Conservation (phyloP, 2,113 vertebrate species). For the Ptyas mucosa region DNA sequence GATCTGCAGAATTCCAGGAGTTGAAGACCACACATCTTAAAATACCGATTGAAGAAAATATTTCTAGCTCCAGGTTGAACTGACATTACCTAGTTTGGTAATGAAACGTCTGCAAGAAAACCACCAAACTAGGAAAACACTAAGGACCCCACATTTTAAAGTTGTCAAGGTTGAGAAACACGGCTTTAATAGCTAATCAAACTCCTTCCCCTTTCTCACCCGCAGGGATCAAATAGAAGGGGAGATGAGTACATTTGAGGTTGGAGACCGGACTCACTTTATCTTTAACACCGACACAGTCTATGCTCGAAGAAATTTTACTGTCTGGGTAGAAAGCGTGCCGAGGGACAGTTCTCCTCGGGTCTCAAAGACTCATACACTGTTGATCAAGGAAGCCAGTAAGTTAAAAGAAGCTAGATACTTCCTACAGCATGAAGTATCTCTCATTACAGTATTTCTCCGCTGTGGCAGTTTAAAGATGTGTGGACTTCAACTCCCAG, state of each 20-base stretch:
- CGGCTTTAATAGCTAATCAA: neutral
- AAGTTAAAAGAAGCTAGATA: conserved; percentile 25
- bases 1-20: neutral
- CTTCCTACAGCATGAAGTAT: neutral
- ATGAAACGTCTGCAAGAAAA: neutral
- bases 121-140: no score
- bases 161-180: no score
- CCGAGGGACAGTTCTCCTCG: accelerated
- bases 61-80: neutral
- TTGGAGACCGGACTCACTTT: neutral
- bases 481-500: neutral
- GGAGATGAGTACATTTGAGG: accelerated
- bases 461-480: neutral
- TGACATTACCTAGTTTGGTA: neutral
- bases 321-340: conserved; percentile 61
- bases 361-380: conserved; percentile 35
- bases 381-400: conserved; percentile 51
- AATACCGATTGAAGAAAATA: neutral
- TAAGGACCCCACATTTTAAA: no score
- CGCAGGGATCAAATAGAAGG: accelerated
- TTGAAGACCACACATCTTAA: neutral
- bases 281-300: accelerated
- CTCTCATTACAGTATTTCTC: neutral
- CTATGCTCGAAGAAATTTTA: neutral
- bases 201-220: neutral